Evolutionary conservation across 2,113 vertebrate species (phyloP), one percentile per base, ranked within the genome.

Genomic region (Larimichthys polyactis): DNA sequence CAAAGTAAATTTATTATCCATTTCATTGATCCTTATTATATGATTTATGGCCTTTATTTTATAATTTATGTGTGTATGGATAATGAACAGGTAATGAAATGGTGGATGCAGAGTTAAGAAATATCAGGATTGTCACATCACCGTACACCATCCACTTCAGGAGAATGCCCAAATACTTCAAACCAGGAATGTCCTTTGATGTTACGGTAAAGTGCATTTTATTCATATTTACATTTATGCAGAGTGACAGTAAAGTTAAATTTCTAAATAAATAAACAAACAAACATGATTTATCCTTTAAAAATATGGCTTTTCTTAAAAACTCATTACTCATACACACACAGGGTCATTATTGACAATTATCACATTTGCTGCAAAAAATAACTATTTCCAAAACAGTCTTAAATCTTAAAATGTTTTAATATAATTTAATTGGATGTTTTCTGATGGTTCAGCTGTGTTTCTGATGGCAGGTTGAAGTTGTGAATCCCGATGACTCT

Each of bases 171-270:
- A 96, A 93, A 87, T 97, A 89, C 94, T 98, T 96, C 94, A 98
- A 97, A 88, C 97, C 97, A 0, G 96, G 96, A 71, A 96, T 97
- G 96, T 95, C 97, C 63, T 98, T 97, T 0, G 93, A 96, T 65
- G 84, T 97, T 54, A 90, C 1, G 96, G 97, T 98, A 95, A 94
- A 48, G 44, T 20, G 52, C 2, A 36, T 8, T 36, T 5, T 43
- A 66, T 6, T 29, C 22, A 40, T 0, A n/a, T 64, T 59, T 74
- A 1, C 5, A 16, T 24, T 36, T 36, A 36, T 36, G 32, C 1
- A 22, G 11, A 54, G 3, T 52, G 51, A 52, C 51, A 20, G 51
- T 2, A 52, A 52, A 52, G 20, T 17, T 52, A 19, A 3, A 22
- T 57, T 57, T 14, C 19, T 24, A 24, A 0, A 22, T 24, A 2